Conservation (phyloP, 2,113 vertebrate species). For the Onychostoma macrolepis region DNA sequence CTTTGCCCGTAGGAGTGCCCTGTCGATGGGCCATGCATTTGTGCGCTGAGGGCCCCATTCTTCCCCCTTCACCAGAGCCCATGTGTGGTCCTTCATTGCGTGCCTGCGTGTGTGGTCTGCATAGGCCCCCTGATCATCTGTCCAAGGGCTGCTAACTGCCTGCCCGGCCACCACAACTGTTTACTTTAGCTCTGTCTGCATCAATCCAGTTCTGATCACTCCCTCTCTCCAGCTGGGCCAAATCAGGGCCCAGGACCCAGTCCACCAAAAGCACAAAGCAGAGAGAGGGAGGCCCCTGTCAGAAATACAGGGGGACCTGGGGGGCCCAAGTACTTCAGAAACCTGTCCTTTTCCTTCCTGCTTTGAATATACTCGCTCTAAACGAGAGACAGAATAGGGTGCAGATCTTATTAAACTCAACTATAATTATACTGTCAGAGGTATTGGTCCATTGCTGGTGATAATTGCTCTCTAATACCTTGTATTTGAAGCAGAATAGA, state of each 20-base stretch:
- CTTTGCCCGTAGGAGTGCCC: conserved; percentile 68
- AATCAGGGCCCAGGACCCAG: conserved; percentile 84
- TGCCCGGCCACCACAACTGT: conserved; percentile 95
- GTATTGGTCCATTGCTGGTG: conserved; percentile 71
- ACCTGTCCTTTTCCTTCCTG: conserved; percentile 55
- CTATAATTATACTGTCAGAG: conserved; percentile 75
- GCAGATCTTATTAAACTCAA: conserved; percentile 51
- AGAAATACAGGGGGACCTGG: conserved; percentile 63
- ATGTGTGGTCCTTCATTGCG: conserved; percentile 91
- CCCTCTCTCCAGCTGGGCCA: conserved; percentile 97
- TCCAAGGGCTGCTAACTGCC: conserved; percentile 96
- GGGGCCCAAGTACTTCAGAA: conserved; percentile 64
- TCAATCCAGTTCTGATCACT: conserved; percentile 88
- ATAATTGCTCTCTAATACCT: conserved; percentile 74
- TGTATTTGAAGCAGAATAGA: conserved; percentile 66
- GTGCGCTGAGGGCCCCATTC: conserved; percentile 81
- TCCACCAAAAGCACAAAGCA: conserved; percentile 48
- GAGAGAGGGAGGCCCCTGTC: conserved; percentile 64
- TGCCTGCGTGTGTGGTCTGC: conserved; percentile 94
- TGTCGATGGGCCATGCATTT: conserved; percentile 73
- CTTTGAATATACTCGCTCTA: conserved; percentile 37
- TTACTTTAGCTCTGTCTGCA: conserved; percentile 99
- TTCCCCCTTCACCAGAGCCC: conserved; percentile 62
- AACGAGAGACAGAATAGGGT: conserved; percentile 62
- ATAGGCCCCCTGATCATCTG: conserved; percentile 92